Conservation (phyloP, 2,888 invertebrate species). For the Epiblema foenella region DNA sequence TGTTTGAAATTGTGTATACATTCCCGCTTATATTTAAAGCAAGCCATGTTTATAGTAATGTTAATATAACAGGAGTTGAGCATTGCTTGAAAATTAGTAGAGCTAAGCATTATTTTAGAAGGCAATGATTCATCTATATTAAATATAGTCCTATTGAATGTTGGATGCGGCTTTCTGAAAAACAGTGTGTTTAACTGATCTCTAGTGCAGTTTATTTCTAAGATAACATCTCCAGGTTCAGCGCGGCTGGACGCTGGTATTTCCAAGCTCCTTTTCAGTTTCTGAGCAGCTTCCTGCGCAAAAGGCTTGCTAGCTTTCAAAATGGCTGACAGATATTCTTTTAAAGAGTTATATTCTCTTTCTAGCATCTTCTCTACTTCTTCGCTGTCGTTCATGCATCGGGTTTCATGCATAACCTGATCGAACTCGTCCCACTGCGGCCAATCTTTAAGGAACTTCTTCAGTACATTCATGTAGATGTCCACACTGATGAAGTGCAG, state of each 20-base stretch:
- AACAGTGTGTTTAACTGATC: constrained; percentile 60
- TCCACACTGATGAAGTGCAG: constrained; percentile 66
- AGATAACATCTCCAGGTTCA: constrained; percentile 49
- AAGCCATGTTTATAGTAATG: constrained; percentile 50
- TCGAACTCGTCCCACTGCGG: constrained; percentile 74
- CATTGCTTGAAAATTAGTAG: constrained; percentile 51
- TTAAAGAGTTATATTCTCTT: constrained; percentile 62
- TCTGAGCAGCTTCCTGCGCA: constrained; percentile 52
- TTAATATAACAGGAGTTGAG: constrained; percentile 58
- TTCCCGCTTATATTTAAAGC: constrained; percentile 50
- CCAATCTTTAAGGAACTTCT: constrained; percentile 74
- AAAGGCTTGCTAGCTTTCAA: constrained; percentile 55
- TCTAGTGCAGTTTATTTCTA: constrained; percentile 61
- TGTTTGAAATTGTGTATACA: constrained; percentile 54
- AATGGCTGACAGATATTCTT: constrained; percentile 59
- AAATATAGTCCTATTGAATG: constrained; percentile 57
- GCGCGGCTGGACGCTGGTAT: constrained; percentile 34
- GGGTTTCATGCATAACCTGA: constrained; percentile 54
- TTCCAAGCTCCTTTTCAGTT: constrained; percentile 39
- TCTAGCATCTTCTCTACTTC: constrained; percentile 57
- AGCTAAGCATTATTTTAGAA: constrained; percentile 48
- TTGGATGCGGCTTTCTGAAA: constrained; percentile 54
- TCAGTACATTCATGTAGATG: constrained; percentile 68
- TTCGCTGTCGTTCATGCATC: constrained; percentile 49
- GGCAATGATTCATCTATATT: constrained; percentile 52